Base-by-base conservation (phyloP, 2,797 vertebrate species). In the Clarias laeviceps region DNA sequence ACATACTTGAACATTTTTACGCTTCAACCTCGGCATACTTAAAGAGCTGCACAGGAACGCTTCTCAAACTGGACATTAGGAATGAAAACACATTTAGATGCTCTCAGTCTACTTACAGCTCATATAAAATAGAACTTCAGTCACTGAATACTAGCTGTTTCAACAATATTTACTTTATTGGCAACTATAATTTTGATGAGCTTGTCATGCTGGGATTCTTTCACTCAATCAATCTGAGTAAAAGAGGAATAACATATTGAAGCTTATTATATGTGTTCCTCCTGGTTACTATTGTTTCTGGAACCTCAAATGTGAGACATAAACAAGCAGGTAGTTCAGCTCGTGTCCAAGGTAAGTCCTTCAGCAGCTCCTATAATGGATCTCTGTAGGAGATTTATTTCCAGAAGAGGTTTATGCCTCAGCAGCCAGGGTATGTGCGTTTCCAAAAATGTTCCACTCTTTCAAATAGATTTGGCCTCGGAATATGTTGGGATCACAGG, bases 301-400 rank as follows among this genome's bases (percentile, higher is more conserved):
- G 79, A 86, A 34, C 76, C 22, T 68, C 77, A 34, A 82, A 50
- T 87, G 89, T 88, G 64, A 84, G 79, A 80, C 86, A 84, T 87
- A 90, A 91, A 89, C 64, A 83, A 73, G 87, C 70, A 59, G 88
- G 87, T 91, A 90, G 87, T 91, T 87, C 72, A 74, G 84, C 91
- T 56, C 24, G 78, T 82, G 84, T 88, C 88, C 88, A 90, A 90
- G 82, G 87, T 64, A 87, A 61, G 87, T 88, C 74, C 65, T 87
- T 82, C 84, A 65, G 45, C 82, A 74, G 78, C 84, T 86, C 89
- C 86, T 80, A 88, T 88, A 90, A 90, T 93, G 91, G 89, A 89
- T 89, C 89, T 89, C 86, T 89, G 89, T 76, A 88, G n/a, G 3
- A 79, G 85, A 89, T 91, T 91, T 92, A 92, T 92, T 90, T 91